Evolutionary conservation across 2,113 vertebrate genomes (phyloP).

Genomic region (Neopipo cinnamomea): DNA sequence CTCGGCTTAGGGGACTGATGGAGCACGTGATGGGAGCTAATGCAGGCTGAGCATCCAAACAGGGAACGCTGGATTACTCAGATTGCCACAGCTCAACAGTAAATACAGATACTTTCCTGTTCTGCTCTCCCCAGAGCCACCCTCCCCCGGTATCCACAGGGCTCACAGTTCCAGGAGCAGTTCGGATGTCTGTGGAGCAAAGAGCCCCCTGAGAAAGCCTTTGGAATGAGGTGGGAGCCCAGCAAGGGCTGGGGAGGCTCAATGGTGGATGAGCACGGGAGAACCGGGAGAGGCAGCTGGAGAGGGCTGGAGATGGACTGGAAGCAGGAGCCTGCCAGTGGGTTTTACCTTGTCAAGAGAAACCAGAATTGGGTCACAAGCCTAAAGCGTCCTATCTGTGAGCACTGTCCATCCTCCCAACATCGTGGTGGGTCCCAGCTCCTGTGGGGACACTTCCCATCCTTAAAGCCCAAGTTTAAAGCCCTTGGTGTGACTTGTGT

Average conservation of each 20-base stretch:
- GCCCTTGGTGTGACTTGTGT: too few species aligned
- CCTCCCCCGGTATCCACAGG: neutral
- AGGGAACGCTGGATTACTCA: neutral
- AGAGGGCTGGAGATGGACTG: rapidly evolving
- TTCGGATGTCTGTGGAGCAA: rapidly evolving
- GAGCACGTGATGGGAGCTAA: neutral
- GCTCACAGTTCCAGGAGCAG: rapidly evolving
- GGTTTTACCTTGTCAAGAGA: neutral
- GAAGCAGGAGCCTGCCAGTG: neutral
- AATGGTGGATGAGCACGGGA: rapidly evolving
- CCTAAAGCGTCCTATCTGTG: rapidly evolving
- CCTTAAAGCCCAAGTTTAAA: neutral
- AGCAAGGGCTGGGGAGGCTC: neutral
- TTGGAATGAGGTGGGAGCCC: neutral
- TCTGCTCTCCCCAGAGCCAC: rapidly evolving
- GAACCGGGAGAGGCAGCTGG: rapidly evolving
- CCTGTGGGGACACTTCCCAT: neutral
- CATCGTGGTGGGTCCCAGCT: rapidly evolving
- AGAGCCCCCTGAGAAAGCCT: neutral
- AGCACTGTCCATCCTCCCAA: rapidly evolving
- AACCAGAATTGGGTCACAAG: neutral
- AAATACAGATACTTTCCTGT: neutral
- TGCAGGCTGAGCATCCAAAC: neutral
- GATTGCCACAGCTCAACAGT: neutral
- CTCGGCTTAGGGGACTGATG: neutral